These are phyloP conservation scores for Aporophyla nigra DNA, from an alignment of 2,888 invertebrate species.

Conservation along the genomic window DNA sequence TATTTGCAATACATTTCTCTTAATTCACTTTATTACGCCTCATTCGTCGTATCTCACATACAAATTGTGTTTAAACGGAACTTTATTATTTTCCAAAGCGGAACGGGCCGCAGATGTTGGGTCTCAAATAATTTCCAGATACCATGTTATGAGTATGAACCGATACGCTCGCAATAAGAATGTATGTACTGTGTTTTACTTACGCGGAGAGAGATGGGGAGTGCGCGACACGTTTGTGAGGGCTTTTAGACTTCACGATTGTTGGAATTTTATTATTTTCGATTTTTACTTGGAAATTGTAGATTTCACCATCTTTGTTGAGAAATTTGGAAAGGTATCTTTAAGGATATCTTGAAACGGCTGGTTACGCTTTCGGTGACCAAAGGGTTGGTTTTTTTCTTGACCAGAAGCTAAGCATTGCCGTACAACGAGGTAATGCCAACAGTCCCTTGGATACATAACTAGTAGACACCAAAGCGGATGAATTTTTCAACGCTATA, in stretches of 20 bases:
- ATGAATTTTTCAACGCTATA: too few relatives aligned
- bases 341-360: too few relatives aligned
- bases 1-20: slow-evolving; percentile 87
- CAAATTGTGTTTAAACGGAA: slow-evolving; percentile 89
- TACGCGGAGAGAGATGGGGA: slow-evolving; percentile 80
- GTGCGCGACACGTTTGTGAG: slow-evolving; percentile 67
- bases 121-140: slow-evolving; percentile 85
- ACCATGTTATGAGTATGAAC: slow-evolving; percentile 75
- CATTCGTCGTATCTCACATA: slow-evolving; percentile 89
- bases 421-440: too few relatives aligned
- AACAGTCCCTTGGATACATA: too few relatives aligned
- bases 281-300: background rate
- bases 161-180: slow-evolving; percentile 79
- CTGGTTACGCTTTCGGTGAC: too few relatives aligned
- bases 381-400: too few relatives aligned
- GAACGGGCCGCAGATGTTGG: slow-evolving; percentile 83
- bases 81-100: slow-evolving; percentile 89
- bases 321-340: background rate
- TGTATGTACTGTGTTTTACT: slow-evolving; percentile 80
- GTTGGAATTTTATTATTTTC: background rate
- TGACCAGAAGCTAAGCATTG: too few relatives aligned
- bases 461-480: too few relatives aligned
- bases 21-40: slow-evolving; percentile 88
- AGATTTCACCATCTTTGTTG: background rate
- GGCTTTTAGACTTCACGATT: slow-evolving; percentile 66